Evolutionary conservation across 1,140 invertebrate species (phyloP).

Genomic region (Zaprionus tsacasi): DNA sequence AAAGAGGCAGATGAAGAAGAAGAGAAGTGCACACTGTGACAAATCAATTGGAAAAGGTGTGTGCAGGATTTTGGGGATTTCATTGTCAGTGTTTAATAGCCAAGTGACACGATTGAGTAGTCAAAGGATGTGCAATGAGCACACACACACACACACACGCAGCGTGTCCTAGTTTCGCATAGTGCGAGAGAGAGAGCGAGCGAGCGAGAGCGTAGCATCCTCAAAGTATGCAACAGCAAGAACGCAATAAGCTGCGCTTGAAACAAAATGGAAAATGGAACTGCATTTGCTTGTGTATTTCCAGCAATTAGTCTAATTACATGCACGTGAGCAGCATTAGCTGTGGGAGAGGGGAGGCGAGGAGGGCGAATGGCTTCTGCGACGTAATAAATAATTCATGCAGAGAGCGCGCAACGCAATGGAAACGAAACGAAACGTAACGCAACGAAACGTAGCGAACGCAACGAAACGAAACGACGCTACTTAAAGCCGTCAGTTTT

Average conservation of each 20-base stretch:
- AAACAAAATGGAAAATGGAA: constrained; percentile 16
- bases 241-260: constrained; percentile 32
- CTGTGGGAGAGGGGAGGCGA: background rate
- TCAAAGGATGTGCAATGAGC: constrained; percentile 38
- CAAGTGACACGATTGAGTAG: constrained; percentile 30
- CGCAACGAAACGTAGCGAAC: constrained; percentile 20
- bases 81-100: constrained; percentile 31
- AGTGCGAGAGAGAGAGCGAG: background rate
- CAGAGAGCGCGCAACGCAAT: constrained; percentile 38
- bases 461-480: constrained; percentile 24
- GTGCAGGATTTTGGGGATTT: constrained; percentile 24
- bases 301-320: constrained; percentile 39
- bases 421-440: constrained; percentile 36
- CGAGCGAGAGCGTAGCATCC: constrained; percentile 15
- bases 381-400: constrained; percentile 74
- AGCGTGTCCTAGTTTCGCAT: background rate
- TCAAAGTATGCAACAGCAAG: constrained; percentile 49
- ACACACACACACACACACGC: constrained; percentile 1
- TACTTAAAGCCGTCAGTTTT: constrained; percentile 31
- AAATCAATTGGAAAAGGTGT: constrained; percentile 11
- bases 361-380: constrained; percentile 59
- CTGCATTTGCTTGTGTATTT: constrained; percentile 7
- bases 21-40: constrained; percentile 8
- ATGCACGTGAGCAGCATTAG: constrained; percentile 20
- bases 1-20: constrained; percentile 23